phyloP scores from a whole-genome alignment of 2,888 invertebrate species.

The Lithophane leautieri region DNA sequence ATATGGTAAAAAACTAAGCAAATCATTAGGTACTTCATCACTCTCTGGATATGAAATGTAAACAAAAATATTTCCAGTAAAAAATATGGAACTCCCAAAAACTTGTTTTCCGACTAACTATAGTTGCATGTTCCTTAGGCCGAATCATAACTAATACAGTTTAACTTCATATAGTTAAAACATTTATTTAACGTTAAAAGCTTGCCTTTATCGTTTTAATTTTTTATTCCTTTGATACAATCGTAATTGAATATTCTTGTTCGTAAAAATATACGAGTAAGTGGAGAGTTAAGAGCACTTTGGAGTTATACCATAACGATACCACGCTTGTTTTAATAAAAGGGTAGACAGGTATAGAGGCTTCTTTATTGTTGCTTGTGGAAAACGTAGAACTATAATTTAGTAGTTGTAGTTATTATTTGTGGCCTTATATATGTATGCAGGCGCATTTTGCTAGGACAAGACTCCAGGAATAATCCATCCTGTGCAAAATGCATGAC shows the following conservation, averaged over 20 bases:
- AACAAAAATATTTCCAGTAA: neutral
- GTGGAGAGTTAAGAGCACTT: conserved; percentile 8
- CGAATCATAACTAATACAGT: conserved; percentile 17
- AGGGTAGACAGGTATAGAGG: neutral
- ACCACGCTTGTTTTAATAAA: conserved; percentile 1
- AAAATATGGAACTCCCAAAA: conserved; percentile 3
- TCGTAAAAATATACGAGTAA: conserved; percentile 23
- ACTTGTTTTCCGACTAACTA: neutral
- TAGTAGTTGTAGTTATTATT: neutral
- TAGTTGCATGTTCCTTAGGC: conserved; percentile 3
- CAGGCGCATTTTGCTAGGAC: neutral
- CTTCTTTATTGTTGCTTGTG: neutral
- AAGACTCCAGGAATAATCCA: neutral
- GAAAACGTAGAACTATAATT: neutral
- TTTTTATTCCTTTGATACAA: conserved; percentile 40
- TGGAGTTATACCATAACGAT: conserved; percentile 10
- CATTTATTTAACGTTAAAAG: conserved; percentile 52
- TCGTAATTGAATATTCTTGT: conserved; percentile 29
- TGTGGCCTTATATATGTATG: neutral
- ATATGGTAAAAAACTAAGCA: too few species aligned
- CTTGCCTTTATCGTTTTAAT: conserved; percentile 36
- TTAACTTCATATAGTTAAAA: conserved; percentile 23
- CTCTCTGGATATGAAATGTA: neutral
- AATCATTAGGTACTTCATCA: neutral
- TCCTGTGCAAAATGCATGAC: neutral